Evolutionary conservation across 2,113 vertebrate species (phyloP).

Genomic region (Ctenomys sociabilis): DNA sequence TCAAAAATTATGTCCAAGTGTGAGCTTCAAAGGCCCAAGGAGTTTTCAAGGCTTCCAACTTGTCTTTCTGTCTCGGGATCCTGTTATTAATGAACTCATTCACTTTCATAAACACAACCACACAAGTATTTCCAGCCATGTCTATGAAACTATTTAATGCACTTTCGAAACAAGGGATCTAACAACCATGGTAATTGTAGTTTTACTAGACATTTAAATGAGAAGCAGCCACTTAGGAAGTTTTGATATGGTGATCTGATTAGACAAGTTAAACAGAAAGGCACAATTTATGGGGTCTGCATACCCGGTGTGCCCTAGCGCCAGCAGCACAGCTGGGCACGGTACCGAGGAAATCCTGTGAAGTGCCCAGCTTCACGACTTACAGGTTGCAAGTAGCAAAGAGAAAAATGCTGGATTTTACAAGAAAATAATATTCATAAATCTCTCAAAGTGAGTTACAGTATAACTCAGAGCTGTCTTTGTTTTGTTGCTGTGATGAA

Average conservation of each 20-base stretch:
- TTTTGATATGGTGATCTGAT: slow-evolving; percentile 84
- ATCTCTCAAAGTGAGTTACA: slow-evolving; percentile 81
- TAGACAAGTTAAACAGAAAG: slow-evolving; percentile 82
- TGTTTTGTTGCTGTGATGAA: slow-evolving; percentile 79
- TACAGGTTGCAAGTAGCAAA: slow-evolving; percentile 80
- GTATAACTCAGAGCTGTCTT: slow-evolving; percentile 83
- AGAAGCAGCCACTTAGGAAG: slow-evolving; percentile 86
- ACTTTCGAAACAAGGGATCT: slow-evolving; percentile 83
- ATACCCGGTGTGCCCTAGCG: slow-evolving; percentile 62
- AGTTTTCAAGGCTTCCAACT: slow-evolving; percentile 53
- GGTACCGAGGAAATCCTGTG: slow-evolving; percentile 66
- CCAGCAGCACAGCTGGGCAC: slow-evolving; percentile 59
- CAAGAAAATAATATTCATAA: slow-evolving; percentile 86
- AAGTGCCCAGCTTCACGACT: slow-evolving; percentile 74
- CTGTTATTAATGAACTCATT: slow-evolving; percentile 81
- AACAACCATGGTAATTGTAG: slow-evolving; percentile 79
- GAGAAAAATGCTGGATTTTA: slow-evolving; percentile 85
- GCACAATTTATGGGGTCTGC: slow-evolving; percentile 75
- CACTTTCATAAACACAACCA: slow-evolving; percentile 81
- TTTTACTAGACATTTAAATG: slow-evolving; percentile 86
- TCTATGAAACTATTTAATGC: slow-evolving; percentile 84
- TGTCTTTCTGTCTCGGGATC: slow-evolving; percentile 74
- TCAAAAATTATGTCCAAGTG: slow-evolving; percentile 30
- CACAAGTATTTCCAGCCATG: slow-evolving; percentile 79
- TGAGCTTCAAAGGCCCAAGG: slow-evolving; percentile 33